phyloP scores from a whole-genome alignment of 2,797 vertebrate genomes.

The Perdix hodgsoniae region DNA sequence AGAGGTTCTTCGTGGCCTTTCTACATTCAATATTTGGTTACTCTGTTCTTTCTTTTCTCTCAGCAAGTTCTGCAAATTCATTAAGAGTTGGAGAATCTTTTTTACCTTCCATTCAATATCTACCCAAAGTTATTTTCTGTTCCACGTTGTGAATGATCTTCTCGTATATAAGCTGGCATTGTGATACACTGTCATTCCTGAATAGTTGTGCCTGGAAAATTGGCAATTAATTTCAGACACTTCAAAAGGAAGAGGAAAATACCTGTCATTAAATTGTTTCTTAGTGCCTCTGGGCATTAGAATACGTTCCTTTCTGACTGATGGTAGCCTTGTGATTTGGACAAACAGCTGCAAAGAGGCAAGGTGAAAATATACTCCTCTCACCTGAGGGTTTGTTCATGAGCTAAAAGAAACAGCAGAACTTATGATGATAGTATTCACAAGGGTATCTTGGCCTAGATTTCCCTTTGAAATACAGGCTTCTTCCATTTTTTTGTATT shows the following conservation, averaged over 20 bases:
- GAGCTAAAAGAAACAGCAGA: slow-evolving; percentile 6
- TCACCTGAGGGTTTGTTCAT: background rate
- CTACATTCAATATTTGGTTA: background rate
- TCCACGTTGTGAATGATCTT: background rate
- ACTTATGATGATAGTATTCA: background rate
- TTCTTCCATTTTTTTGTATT: background rate
- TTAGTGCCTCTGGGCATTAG: slow-evolving; percentile 15
- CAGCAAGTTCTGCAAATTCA: background rate
- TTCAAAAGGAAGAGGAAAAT: slow-evolving; percentile 16
- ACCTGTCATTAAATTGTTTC: background rate
- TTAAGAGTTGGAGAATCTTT: background rate
- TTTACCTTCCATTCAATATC: background rate
- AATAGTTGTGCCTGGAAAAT: background rate
- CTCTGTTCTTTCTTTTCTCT: background rate
- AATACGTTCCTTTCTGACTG: background rate
- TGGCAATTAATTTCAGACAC: background rate
- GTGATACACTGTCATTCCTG: background rate
- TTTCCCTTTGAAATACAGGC: background rate
- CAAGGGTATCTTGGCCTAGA: background rate
- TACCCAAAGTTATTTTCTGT: background rate
- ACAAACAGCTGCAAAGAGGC: slow-evolving; percentile 7
- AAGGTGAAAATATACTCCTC: slow-evolving; percentile 26
- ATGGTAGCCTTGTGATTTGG: slow-evolving; percentile 9
- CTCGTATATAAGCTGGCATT: background rate
- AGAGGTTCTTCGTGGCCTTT: background rate